phyloP scores from a whole-genome alignment of 2,888 invertebrate species.

The Himalopsyche kuldschensis region DNA sequence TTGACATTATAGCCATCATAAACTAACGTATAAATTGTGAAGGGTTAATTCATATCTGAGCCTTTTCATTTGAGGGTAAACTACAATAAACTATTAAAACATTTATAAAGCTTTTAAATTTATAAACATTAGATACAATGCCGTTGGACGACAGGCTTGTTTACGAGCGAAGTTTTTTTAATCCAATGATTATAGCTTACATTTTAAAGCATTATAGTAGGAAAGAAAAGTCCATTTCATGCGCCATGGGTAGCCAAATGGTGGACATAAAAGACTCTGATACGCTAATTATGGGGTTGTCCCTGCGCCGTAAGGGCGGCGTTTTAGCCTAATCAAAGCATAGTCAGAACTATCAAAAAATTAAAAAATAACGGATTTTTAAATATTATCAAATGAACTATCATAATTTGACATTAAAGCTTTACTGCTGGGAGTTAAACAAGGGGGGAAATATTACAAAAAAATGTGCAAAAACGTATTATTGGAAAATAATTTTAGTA shows the following conservation, averaged over 20 bases:
- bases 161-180: slow-evolving; percentile 14
- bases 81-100: not conserved
- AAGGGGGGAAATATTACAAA: too few species aligned
- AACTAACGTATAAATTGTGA: not conserved
- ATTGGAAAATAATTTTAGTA: too few species aligned
- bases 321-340: not conserved
- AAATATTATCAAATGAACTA: not conserved
- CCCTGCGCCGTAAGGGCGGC: not conserved
- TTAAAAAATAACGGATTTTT: not conserved
- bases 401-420: not conserved
- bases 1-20: not conserved
- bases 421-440: too few species aligned
- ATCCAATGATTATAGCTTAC: slow-evolving; percentile 33
- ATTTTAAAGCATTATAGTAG: slow-evolving; percentile 18
- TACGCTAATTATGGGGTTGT: slow-evolving; percentile 23
- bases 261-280: slow-evolving; percentile 15
- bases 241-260: slow-evolving; percentile 22
- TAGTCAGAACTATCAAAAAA: not conserved
- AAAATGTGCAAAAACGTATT: too few species aligned
- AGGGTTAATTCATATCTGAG: not conserved
- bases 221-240: slow-evolving; percentile 15
- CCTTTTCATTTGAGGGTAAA: not conserved
- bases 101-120: slow-evolving; percentile 5
- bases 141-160: slow-evolving; percentile 12
- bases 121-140: slow-evolving; percentile 13